phyloP scores from a whole-genome alignment of 2,113 vertebrate genomes.

The Todiramphus saurophagus region DNA sequence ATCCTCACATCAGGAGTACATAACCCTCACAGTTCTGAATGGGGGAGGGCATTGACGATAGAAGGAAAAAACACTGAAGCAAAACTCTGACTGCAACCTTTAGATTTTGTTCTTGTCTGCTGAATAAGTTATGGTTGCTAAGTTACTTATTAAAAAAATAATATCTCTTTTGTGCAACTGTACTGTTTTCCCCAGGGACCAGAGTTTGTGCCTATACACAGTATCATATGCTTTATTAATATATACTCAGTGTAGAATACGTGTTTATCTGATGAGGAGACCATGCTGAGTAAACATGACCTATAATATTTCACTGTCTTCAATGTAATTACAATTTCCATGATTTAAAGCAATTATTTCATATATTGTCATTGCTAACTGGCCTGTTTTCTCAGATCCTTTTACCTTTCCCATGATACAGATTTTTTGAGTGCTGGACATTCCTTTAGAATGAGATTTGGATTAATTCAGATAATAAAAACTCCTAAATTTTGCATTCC shows the following conservation, averaged over 20 bases:
- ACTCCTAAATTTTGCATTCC: neutral
- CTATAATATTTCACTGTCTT: neutral
- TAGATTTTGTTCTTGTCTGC: neutral
- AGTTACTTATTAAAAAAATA: neutral
- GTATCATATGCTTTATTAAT: neutral
- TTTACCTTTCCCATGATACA: neutral
- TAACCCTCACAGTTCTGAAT: neutral
- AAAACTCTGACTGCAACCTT: neutral
- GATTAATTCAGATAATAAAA: neutral
- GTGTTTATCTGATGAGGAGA: neutral
- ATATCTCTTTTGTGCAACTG: neutral
- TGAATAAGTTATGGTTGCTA: neutral
- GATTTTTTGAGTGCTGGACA: neutral
- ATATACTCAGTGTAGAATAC: neutral
- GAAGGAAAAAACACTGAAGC: neutral
- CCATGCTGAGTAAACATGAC: neutral
- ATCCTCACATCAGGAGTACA: neutral
- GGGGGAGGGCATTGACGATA: neutral
- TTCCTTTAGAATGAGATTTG: neutral
- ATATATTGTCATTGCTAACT: neutral
- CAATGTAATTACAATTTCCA: neutral
- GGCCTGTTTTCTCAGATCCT: neutral
- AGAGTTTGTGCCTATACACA: neutral
- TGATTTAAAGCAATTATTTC: neutral
- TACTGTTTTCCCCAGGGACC: neutral